A percentile compares a stretch with the other conserved stretches of the same genome.
phyloP scores from a whole-genome alignment of 2,797 vertebrate species.

The Channa striata region DNA sequence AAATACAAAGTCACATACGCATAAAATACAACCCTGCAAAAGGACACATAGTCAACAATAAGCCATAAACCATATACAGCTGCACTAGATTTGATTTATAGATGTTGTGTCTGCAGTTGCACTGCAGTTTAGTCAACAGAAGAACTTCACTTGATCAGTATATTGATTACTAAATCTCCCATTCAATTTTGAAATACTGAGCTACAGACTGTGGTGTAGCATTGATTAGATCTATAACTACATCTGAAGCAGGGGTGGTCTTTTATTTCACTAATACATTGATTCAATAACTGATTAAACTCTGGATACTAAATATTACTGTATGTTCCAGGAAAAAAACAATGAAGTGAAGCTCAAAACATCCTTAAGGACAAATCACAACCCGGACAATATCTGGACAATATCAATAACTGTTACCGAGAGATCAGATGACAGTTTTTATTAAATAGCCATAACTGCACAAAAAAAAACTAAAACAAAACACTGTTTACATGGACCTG shows the following conservation, averaged over 20 bases:
- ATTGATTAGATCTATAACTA: background rate
- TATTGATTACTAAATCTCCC: conserved; percentile 20
- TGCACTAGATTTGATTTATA: conserved; percentile 42
- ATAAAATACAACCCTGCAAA: conserved; percentile 52
- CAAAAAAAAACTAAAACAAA: too few relatives aligned
- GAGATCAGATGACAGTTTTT: too few relatives aligned
- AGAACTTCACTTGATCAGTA: conserved; percentile 32
- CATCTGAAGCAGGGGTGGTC: background rate
- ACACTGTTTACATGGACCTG: too few relatives aligned
- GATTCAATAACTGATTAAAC: background rate
- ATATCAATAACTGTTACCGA: too few relatives aligned
- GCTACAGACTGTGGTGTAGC: background rate
- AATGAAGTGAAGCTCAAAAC: too few relatives aligned
- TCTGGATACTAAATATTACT: background rate
- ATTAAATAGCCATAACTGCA: too few relatives aligned
- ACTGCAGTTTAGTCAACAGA: conserved; percentile 26
- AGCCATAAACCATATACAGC: conserved; percentile 53
- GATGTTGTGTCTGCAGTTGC: conserved; percentile 11
- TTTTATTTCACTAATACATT: background rate
- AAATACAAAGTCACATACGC: conserved; percentile 58
- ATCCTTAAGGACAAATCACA: too few relatives aligned
- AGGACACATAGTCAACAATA: conserved; percentile 37
- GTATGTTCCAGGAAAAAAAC: background rate
- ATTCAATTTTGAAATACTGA: conserved; percentile 39
- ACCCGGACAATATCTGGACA: too few relatives aligned